phyloP scores from a whole-genome alignment of 2,113 vertebrate genomes.

The Clarias macrocephalus region DNA sequence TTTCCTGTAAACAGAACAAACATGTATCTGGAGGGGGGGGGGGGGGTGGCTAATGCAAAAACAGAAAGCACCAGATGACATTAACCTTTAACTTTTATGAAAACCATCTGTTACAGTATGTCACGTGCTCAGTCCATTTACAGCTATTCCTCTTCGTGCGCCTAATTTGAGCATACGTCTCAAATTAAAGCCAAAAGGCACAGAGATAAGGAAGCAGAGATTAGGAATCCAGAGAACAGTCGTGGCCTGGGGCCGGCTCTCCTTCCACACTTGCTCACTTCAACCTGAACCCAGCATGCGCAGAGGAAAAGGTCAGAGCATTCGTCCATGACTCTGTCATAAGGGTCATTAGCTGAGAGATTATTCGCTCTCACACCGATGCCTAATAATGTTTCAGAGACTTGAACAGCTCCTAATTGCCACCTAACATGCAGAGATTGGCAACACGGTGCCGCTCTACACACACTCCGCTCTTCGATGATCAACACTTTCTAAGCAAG shows the following conservation, averaged over 20 bases:
- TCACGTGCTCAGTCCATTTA: not conserved
- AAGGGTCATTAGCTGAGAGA: slow-evolving; percentile 22
- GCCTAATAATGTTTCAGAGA: not conserved
- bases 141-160: not conserved
- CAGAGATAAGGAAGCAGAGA: not conserved
- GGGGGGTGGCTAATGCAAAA: slow-evolving; percentile 9
- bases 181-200: slow-evolving; percentile 10
- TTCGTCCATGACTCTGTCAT: slow-evolving; percentile 21
- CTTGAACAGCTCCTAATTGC: slow-evolving; percentile 51
- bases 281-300: slow-evolving; percentile 53
- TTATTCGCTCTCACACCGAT: slow-evolving; percentile 7
- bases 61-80: not conserved
- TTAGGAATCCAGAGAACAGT: not conserved
- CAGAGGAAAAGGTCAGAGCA: slow-evolving; percentile 53
- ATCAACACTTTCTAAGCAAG: no score
- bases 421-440: slow-evolving; percentile 38
- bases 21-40: not conserved
- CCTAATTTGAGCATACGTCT: not conserved
- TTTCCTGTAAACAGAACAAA: not conserved
- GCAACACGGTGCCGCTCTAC: slow-evolving; percentile 12
- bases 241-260: slow-evolving; percentile 7
- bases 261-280: slow-evolving; percentile 30
- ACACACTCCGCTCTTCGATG: not conserved
- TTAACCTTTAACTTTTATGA: slow-evolving; percentile 18
- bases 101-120: not conserved